phyloP scores from a whole-genome alignment of 2,888 invertebrate genomes.

The Teinopalpus imperialis region DNA sequence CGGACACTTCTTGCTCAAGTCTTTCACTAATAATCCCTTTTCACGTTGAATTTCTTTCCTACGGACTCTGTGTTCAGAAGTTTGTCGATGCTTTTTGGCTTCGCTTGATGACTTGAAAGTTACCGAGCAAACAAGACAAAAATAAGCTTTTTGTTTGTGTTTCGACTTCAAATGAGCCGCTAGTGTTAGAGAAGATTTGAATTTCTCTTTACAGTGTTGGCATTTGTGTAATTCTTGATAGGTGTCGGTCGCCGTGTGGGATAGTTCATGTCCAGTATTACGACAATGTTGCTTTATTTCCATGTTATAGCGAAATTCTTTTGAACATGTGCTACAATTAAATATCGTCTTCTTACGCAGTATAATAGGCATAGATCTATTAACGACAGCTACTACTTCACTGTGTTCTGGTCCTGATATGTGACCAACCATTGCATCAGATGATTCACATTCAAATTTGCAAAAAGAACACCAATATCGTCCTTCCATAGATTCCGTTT shows the following conservation, averaged over 20 bases:
- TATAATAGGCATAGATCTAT: slow-evolving; percentile 90
- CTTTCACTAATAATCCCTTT: slow-evolving; percentile 57
- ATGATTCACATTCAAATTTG: slow-evolving; percentile 84
- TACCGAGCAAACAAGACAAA: slow-evolving; percentile 86
- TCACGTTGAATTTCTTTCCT: slow-evolving; percentile 66
- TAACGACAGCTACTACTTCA: slow-evolving; percentile 88
- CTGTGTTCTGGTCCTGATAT: slow-evolving; percentile 85
- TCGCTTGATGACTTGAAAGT: slow-evolving; percentile 83
- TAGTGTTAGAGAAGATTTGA: slow-evolving; percentile 83
- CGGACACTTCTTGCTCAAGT: slow-evolving; percentile 79
- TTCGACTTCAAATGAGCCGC: slow-evolving; percentile 85
- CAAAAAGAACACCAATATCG: slow-evolving; percentile 89
- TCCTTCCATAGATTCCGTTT: slow-evolving; percentile 76
- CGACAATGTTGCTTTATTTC: slow-evolving; percentile 85
- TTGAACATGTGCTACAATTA: slow-evolving; percentile 85
- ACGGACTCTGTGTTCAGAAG: slow-evolving; percentile 84
- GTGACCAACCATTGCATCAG: slow-evolving; percentile 86
- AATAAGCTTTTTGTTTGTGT: slow-evolving; percentile 83
- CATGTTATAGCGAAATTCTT: slow-evolving; percentile 88
- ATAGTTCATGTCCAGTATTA: slow-evolving; percentile 71
- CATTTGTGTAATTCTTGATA: slow-evolving; percentile 86
- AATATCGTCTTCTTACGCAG: slow-evolving; percentile 85
- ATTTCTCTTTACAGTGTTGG: slow-evolving; percentile 79
- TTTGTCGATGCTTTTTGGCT: slow-evolving; percentile 85
- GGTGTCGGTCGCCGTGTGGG: slow-evolving; percentile 81